These are phyloP conservation scores for Actinia equina DNA, from an alignment of 64 coral and sea anemone species.

Conservation along the genomic window DNA sequence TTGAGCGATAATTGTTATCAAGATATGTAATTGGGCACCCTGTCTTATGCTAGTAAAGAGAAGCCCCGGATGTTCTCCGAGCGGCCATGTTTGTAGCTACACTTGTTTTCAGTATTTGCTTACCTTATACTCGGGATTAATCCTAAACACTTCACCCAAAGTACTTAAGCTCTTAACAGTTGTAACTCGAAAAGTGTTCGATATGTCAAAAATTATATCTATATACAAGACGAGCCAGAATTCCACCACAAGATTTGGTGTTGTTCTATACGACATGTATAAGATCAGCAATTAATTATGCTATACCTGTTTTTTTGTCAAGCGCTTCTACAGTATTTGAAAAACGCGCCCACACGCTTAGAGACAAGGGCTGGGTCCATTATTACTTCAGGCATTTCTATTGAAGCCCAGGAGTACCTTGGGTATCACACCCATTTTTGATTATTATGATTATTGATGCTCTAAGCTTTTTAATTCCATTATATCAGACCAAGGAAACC, in stretches of 20 bases:
- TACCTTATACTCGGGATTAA: too few relatives aligned
- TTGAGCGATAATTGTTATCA: too few relatives aligned
- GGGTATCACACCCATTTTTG: slow-evolving; percentile 26
- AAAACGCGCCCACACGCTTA: not conserved
- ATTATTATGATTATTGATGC: slow-evolving; percentile 21
- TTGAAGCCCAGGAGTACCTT: not conserved
- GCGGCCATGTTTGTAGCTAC: too few relatives aligned
- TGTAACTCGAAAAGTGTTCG: too few relatives aligned
- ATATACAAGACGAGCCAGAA: not conserved
- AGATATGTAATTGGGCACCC: too few relatives aligned
- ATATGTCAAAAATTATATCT: too few relatives aligned
- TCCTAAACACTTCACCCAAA: too few relatives aligned
- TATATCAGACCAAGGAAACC: not conserved
- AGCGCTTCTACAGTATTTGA: slow-evolving; percentile 34
- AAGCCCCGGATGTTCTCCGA: too few relatives aligned
- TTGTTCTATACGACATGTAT: slow-evolving; percentile 34
- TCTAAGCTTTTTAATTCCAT: slow-evolving; percentile 29
- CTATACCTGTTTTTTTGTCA: slow-evolving; percentile 7
- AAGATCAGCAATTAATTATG: slow-evolving; percentile 10
- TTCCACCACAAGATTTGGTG: not conserved
- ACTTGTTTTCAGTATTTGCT: too few relatives aligned
- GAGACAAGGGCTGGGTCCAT: slow-evolving; percentile 42
- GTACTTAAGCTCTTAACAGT: too few relatives aligned
- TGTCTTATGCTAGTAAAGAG: too few relatives aligned
- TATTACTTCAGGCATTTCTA: not conserved